A percentile compares a stretch with the other conserved stretches of the same genome.
These are phyloP conservation scores for Pangasius djambal DNA, from an alignment of 2,797 vertebrate genomes.

Conservation along the genomic window DNA sequence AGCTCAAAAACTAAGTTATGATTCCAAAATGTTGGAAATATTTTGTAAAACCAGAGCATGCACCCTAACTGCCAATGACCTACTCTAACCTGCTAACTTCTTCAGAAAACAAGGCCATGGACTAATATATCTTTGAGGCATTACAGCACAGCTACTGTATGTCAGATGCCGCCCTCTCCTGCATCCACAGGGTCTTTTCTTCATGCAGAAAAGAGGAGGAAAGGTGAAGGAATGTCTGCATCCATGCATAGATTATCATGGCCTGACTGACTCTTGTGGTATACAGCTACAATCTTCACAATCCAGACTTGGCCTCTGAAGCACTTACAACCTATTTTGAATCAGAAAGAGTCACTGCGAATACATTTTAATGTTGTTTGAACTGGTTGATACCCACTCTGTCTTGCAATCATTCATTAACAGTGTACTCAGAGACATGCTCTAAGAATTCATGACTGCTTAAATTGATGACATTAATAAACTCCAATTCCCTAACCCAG, in stretches of 20 bases:
- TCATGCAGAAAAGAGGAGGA: background rate
- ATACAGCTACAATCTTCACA: background rate
- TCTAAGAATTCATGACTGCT: background rate
- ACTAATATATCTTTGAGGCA: background rate
- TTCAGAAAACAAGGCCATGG: background rate
- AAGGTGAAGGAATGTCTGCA: background rate
- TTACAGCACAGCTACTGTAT: background rate
- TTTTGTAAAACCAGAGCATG: background rate
- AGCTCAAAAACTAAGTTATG: constrained; percentile 3
- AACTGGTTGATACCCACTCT: background rate
- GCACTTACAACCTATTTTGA: background rate
- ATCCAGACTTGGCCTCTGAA: background rate
- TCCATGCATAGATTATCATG: background rate
- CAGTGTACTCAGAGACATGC: background rate
- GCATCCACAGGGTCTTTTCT: background rate
- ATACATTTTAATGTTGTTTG: background rate
- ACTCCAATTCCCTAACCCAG: background rate
- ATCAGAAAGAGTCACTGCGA: background rate
- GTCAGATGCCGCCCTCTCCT: background rate
- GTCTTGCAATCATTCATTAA: background rate
- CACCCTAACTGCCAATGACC: background rate
- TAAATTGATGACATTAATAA: background rate
- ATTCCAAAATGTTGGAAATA: background rate
- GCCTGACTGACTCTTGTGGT: background rate
- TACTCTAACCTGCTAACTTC: background rate